A percentile compares a stretch with the other conserved stretches of the same genome.
Evolutionary conservation across 2,888 invertebrate genomes (phyloP).

Genomic region (Dolomedes plantarius): DNA sequence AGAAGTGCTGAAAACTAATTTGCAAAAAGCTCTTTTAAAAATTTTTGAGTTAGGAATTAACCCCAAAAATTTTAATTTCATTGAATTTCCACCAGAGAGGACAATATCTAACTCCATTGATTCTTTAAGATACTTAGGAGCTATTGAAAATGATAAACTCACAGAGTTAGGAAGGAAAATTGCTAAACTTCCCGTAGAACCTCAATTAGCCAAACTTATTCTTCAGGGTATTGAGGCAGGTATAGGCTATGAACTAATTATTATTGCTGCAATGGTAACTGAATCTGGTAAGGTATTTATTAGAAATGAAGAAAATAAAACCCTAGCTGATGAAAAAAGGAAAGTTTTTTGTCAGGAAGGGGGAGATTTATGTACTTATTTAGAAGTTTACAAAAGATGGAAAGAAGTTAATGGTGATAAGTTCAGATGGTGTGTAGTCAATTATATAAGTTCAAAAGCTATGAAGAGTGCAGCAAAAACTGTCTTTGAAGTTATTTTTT

Average conservation of each 20-base stretch:
- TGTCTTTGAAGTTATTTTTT: slow-evolving; percentile 52
- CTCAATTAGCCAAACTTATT: slow-evolving; percentile 74
- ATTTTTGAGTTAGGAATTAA: slow-evolving; percentile 69
- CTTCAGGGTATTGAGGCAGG: slow-evolving; percentile 43
- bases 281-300: slow-evolving; percentile 75
- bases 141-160: slow-evolving; percentile 74
- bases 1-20: slow-evolving; percentile 75
- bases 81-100: slow-evolving; percentile 74
- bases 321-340: slow-evolving; percentile 74
- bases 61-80: slow-evolving; percentile 75
- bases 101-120: slow-evolving; percentile 74
- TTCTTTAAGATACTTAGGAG: slow-evolving; percentile 74
- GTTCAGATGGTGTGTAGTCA: slow-evolving; percentile 75
- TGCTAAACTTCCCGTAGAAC: slow-evolving; percentile 76
- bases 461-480: slow-evolving; percentile 73
- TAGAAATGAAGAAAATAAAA: slow-evolving; percentile 74
- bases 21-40: slow-evolving; percentile 61
- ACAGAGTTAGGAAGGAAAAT: slow-evolving; percentile 76
- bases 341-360: slow-evolving; percentile 74
- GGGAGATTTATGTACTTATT: slow-evolving; percentile 75
- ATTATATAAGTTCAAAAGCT: slow-evolving; percentile 76
- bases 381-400: slow-evolving; percentile 74
- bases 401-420: slow-evolving; percentile 72
- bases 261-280: slow-evolving; percentile 75
- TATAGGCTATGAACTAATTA: slow-evolving; percentile 74